These are phyloP conservation scores for Quadroppia sp. DNA, from an alignment of 2,888 invertebrate genomes.

Conservation along the genomic window DNA sequence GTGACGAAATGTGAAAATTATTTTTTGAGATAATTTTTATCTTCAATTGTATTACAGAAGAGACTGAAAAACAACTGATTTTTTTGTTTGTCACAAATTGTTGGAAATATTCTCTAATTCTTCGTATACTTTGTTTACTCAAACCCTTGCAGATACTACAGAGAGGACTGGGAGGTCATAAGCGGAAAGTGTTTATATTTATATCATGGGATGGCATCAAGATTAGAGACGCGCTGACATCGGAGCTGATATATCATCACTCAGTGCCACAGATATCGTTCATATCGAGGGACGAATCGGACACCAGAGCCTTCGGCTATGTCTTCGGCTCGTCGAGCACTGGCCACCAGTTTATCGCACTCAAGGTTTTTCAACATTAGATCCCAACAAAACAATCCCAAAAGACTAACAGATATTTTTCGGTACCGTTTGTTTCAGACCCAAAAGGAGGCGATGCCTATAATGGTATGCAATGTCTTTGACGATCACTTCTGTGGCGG, in stretches of 20 bases:
- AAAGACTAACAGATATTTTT: too few species aligned
- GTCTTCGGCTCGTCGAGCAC: constrained; percentile 94
- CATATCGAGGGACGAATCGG: constrained; percentile 96
- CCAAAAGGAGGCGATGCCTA: constrained; percentile 40
- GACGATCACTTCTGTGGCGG: too few species aligned
- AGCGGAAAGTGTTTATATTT: constrained; percentile 90
- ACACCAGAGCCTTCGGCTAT: constrained; percentile 95
- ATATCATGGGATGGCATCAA: constrained; percentile 93
- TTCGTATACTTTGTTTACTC: too few species aligned
- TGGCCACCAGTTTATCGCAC: constrained; percentile 66
- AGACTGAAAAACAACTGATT: too few species aligned
- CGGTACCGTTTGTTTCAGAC: constrained; percentile 27
- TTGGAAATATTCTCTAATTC: too few species aligned
- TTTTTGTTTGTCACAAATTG: too few species aligned
- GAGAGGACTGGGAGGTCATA: constrained; percentile 79
- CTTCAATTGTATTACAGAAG: too few species aligned
- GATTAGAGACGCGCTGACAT: constrained; percentile 88
- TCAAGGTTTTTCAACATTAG: constrained; percentile 5
- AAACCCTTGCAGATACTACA: constrained; percentile 42
- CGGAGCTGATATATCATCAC: constrained; percentile 93
- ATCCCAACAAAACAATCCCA: too few species aligned
- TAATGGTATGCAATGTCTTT: constrained; percentile 35
- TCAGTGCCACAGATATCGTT: constrained; percentile 98
- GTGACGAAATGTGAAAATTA: too few species aligned
- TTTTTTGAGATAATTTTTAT: too few species aligned